phyloP scores from a whole-genome alignment of 2,888 invertebrate genomes.

The Melangyna quadrimaculata region DNA sequence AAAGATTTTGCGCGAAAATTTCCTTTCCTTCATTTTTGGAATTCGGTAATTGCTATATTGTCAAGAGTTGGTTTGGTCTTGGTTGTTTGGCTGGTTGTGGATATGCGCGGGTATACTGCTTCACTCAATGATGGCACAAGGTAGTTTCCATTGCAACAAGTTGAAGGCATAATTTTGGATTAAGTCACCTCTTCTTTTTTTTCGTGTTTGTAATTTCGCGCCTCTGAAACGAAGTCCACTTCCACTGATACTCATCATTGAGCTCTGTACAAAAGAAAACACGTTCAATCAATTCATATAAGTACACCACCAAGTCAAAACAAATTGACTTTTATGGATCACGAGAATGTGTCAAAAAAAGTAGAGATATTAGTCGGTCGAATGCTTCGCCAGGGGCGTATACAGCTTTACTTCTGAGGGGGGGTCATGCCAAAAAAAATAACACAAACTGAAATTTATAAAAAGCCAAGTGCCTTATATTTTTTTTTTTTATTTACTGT shows the following conservation, averaged over 20 bases:
- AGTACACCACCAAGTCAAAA: slow-evolving; percentile 33
- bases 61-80: background rate
- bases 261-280: background rate
- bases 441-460: too few relatives aligned
- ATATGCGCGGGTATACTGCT: slow-evolving; percentile 40
- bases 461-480: too few relatives aligned
- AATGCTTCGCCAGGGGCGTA: too few relatives aligned
- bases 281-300: slow-evolving; percentile 19
- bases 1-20: slow-evolving; percentile 66
- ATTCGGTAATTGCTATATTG: slow-evolving; percentile 71
- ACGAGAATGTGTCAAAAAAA: slow-evolving; percentile 65
- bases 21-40: slow-evolving; percentile 70
- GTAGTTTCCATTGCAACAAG: slow-evolving; percentile 68
- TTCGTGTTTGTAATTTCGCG: slow-evolving; percentile 19
- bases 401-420: too few relatives aligned
- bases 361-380: slow-evolving; percentile 21
- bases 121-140: slow-evolving; percentile 72
- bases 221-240: slow-evolving; percentile 6
- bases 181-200: slow-evolving; percentile 49
- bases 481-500: too few relatives aligned
- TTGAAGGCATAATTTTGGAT: slow-evolving; percentile 71
- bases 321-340: slow-evolving; percentile 71
- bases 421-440: too few relatives aligned
- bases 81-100: slow-evolving; percentile 68
- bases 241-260: background rate